Evolutionary conservation across 53 echinoderm and acorn worm genomes (phyloP), one percentile per base, ranked within the genome.

Genomic region (Holothuria leucospilota): DNA sequence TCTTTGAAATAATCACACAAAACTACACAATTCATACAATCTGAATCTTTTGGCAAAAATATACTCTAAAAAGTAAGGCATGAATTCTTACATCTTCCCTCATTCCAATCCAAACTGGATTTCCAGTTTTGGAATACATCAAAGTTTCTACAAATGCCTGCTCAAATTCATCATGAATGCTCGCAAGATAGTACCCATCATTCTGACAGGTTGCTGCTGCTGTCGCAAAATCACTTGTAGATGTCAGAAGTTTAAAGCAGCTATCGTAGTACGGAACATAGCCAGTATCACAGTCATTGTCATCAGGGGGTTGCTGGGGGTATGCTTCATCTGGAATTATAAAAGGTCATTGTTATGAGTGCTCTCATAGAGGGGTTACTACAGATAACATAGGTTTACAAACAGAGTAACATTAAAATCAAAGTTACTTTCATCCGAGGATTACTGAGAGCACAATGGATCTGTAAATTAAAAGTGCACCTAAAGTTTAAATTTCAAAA

Each of bases 81-180:
- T 41, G 40, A 24, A 63, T 13, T 49, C 70, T 92, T 51, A 84
- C 28, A 62, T 88, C 88, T 64, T 81, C 82, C 11, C 52, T 68
- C 87, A 94, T 87, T 28, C 96, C 96, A 23, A 96, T 78, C 96
- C 96, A 96, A 2, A 94, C 61, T 1, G 92, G 87, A 12, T 87
- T 69, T 26, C 75, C 78, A 0, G 92, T 92, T 20, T 71, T 62
- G 8, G 72, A 75, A 39, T 86, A 82, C 68, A 91, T 83, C 41
- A 93, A 87, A n/a, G 85, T 77, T 63, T 96, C 93, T 6, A 87
- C 94, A 69, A 81, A 96, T 34, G 93, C 90, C 23, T 95, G 85
- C 73, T 96, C 97, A 52, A 91, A 96, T 14, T 69, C 77, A 68
- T 90, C 87, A 23, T 65, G 87, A 65, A 96, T 92, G 69, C 97